phyloP scores from a whole-genome alignment of 2,113 vertebrate genomes.

The Calyptomena viridis region DNA sequence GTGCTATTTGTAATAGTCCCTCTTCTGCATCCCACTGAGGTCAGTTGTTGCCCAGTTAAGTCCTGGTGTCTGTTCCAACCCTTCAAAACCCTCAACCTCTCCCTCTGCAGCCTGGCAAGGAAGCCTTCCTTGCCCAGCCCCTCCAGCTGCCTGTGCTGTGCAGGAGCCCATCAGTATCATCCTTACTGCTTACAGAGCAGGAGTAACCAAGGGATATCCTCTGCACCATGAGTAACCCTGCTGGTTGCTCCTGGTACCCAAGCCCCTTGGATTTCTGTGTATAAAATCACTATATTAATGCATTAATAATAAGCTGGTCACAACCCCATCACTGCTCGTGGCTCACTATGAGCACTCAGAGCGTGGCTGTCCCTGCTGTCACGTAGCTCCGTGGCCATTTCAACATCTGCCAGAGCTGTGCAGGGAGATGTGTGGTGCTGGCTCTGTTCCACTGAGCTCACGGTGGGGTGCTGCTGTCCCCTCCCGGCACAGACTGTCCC shows the following conservation, averaged over 20 bases:
- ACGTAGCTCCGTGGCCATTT: neutral
- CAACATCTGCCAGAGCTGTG: neutral
- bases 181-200: neutral
- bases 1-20: neutral
- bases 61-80: neutral
- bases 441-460: neutral
- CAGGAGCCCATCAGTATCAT: neutral
- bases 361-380: neutral
- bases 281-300: neutral
- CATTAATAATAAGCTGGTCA: neutral
- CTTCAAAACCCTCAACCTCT: neutral
- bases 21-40: neutral
- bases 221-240: neutral
- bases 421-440: rapidly evolving
- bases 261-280: rapidly evolving
- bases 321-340: rapidly evolving
- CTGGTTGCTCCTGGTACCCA: neutral
- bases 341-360: neutral
- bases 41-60: neutral
- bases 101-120: neutral
- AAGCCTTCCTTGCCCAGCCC: neutral
- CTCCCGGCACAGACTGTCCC: neutral
- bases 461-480: rapidly evolving
- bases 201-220: neutral
- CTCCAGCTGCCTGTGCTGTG: neutral